Conservation (phyloP, 2,113 vertebrate species). For the Cyanoderma ruficeps region DNA sequence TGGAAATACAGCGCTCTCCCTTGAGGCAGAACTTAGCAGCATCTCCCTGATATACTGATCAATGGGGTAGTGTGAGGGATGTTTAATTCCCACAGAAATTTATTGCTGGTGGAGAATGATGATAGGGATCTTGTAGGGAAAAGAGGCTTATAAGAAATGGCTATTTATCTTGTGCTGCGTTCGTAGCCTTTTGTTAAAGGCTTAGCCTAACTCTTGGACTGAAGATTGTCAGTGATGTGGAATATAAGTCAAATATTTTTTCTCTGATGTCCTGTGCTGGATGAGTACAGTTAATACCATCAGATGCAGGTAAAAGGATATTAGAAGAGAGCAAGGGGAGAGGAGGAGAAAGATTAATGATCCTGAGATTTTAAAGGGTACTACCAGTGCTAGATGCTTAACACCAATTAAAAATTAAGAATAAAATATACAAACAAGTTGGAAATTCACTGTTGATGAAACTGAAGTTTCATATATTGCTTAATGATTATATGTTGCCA, state of each 20-base stretch:
- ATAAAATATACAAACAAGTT: not conserved
- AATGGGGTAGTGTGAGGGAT: not conserved
- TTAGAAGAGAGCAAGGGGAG: not conserved
- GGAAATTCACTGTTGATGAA: not conserved
- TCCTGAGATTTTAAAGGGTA: not conserved
- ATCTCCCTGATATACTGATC: not conserved
- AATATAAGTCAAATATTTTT: not conserved
- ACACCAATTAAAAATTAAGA: not conserved
- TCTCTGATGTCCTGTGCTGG: not conserved
- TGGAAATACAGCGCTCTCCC: not conserved
- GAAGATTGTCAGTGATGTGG: not conserved
- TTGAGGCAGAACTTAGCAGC: not conserved
- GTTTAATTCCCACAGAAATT: conserved; percentile 29
- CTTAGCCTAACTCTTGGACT: not conserved
- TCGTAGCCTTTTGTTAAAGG: not conserved
- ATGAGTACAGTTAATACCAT: not conserved
- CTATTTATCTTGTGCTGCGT: not conserved
- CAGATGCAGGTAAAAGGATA: not conserved
- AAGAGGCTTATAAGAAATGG: not conserved
- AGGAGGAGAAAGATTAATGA: not conserved
- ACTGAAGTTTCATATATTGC: not conserved
- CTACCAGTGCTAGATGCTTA: not conserved
- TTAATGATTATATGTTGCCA: not conserved
- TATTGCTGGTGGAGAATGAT: not conserved
- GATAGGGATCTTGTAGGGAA: not conserved